A percentile compares a stretch with the other conserved stretches of the same genome.
Conservation (phyloP, 2,797 vertebrate species). For the Leucoraja ocellata region DNA sequence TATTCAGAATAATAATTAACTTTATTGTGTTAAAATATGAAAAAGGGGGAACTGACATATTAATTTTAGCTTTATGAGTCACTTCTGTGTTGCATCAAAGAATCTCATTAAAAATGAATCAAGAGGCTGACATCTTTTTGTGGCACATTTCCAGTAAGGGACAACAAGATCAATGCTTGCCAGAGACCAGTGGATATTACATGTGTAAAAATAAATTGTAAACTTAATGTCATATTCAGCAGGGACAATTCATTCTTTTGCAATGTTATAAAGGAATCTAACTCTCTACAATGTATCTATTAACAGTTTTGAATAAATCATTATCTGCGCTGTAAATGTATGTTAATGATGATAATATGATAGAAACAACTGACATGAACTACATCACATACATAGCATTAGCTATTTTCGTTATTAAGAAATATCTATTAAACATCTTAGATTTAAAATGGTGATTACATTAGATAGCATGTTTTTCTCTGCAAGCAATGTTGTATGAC, state of each 20-base stretch:
- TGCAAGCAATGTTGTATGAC: neutral
- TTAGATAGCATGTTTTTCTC: neutral
- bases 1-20: constrained; percentile 33
- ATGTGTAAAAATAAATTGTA: neutral
- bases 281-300: neutral
- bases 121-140: constrained; percentile 21
- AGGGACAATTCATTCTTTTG: neutral
- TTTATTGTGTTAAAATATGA: constrained; percentile 38
- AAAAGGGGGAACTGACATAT: constrained; percentile 30
- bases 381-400: neutral
- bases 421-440: neutral
- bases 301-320: neutral
- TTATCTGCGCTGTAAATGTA: neutral
- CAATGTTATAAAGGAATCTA: neutral
- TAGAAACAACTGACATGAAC: neutral
- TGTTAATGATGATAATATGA: neutral
- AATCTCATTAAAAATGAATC: constrained; percentile 37
- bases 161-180: neutral
- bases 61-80: constrained; percentile 37
- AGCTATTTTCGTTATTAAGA: neutral
- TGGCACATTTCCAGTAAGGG: constrained; percentile 7
- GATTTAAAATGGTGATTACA: neutral
- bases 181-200: neutral
- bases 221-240: neutral
- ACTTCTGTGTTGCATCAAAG: constrained; percentile 22